These are phyloP conservation scores for Valencia hispanica DNA, from an alignment of 2,797 vertebrate species.

Conservation along the genomic window DNA sequence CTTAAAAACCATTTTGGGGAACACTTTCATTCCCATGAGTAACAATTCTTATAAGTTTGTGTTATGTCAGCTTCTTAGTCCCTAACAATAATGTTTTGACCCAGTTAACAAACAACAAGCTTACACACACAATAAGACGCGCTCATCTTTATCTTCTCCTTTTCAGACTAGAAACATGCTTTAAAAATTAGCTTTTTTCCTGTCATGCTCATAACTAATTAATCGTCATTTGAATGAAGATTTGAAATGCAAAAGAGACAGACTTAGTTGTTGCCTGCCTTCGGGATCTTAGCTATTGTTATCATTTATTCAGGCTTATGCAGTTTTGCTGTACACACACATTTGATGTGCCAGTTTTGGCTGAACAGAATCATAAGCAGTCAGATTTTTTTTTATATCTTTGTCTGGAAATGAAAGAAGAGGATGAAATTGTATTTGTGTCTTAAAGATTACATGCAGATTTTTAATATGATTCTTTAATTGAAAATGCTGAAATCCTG, in stretches of 20 bases:
- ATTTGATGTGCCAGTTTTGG: not conserved
- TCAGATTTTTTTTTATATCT: not conserved
- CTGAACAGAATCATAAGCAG: not conserved
- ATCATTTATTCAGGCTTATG: conserved; percentile 61
- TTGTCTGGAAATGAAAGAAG: not conserved
- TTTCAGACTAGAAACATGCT: conserved; percentile 58
- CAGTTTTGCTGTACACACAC: conserved; percentile 20
- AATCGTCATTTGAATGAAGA: conserved; percentile 69
- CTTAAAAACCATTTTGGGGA: not conserved
- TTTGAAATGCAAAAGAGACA: conserved; percentile 75
- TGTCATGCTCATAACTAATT: conserved; percentile 74
- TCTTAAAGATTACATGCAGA: not conserved
- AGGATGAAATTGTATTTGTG: not conserved
- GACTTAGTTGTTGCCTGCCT: conserved; percentile 70
- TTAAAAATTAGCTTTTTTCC: conserved; percentile 63
- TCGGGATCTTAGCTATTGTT: conserved; percentile 67
- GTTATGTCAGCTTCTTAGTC: not conserved
- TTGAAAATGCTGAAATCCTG: not conserved
- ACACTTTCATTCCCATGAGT: not conserved
- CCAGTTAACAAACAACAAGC: not conserved
- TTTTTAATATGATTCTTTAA: not conserved
- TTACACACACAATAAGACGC: conserved; percentile 12
- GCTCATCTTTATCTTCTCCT: conserved; percentile 15
- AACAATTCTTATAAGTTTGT: not conserved
- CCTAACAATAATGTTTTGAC: not conserved